phyloP scores from a whole-genome alignment of 2,888 invertebrate species.

The Dioctria rufipes region DNA sequence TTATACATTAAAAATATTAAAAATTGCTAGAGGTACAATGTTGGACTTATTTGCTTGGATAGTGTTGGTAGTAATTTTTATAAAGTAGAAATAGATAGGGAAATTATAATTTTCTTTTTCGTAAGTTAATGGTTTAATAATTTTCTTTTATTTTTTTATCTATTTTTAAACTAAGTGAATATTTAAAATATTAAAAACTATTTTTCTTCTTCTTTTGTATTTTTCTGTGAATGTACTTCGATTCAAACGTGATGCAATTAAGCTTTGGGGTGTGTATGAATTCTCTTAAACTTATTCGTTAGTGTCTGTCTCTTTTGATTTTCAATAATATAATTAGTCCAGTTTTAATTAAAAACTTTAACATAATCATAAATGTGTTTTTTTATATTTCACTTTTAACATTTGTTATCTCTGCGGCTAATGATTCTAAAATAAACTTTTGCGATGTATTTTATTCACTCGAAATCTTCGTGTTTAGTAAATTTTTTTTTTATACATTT shows the following conservation, averaged over 20 bases:
- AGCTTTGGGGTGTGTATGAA: neutral
- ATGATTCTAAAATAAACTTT: slow-evolving; percentile 60
- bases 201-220: slow-evolving; percentile 29
- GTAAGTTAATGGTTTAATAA: slow-evolving; percentile 28
- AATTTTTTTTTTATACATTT: too few relatives aligned
- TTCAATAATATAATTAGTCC: neutral
- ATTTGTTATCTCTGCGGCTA: slow-evolving; percentile 62
- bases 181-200: slow-evolving; percentile 43
- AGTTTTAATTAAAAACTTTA: too few relatives aligned
- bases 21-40: neutral
- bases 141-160: slow-evolving; percentile 27
- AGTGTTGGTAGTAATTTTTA: neutral
- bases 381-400: slow-evolving; percentile 51
- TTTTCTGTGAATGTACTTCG: slow-evolving; percentile 30
- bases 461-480: too few relatives aligned
- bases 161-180: slow-evolving; percentile 36
- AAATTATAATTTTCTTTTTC: neutral
- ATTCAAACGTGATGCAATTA: slow-evolving; percentile 19
- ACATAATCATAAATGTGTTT: too few relatives aligned
- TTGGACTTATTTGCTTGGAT: neutral
- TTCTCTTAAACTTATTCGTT: slow-evolving; percentile 6
- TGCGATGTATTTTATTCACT: neutral
- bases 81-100: neutral
- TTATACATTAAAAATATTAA: neutral
- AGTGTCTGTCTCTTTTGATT: slow-evolving; percentile 7